Conservation (phyloP, 1,140 invertebrate species). For the Hyles euphorbiae region DNA sequence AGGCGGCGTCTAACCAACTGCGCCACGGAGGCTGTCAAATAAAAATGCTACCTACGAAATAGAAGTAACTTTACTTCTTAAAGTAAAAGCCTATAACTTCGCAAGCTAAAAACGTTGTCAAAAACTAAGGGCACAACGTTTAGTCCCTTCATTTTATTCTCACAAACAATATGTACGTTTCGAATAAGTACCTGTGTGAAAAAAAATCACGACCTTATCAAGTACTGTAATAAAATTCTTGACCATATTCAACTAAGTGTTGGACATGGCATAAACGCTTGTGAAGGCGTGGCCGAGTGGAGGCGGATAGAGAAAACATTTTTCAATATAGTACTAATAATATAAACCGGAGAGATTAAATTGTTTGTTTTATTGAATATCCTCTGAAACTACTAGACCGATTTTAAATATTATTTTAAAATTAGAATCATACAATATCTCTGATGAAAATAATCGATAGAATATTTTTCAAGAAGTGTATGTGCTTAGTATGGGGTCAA, state of each 20-base stretch:
- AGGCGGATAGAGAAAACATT: slow-evolving; percentile 8
- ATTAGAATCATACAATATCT: too few relatives aligned
- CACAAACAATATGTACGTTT: neutral
- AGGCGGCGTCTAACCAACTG: too few relatives aligned
- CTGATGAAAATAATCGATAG: too few relatives aligned
- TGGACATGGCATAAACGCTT: slow-evolving; percentile 22
- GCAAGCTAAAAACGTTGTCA: neutral
- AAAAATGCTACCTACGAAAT: too few relatives aligned
- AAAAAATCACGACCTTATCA: slow-evolving; percentile 25
- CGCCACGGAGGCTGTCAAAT: too few relatives aligned
- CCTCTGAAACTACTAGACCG: too few relatives aligned
- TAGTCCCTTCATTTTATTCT: neutral
- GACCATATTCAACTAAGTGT: slow-evolving; percentile 31
- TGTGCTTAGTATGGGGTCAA: too few relatives aligned
- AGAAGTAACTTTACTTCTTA: neutral
- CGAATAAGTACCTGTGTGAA: slow-evolving; percentile 1
- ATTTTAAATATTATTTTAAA: too few relatives aligned
- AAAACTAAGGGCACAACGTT: neutral
- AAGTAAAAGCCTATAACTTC: too few relatives aligned
- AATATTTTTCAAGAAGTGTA: too few relatives aligned
- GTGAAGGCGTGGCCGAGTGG: slow-evolving; percentile 6
- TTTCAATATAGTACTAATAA: neutral
- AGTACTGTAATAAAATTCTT: slow-evolving; percentile 33
- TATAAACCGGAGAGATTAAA: too few relatives aligned
- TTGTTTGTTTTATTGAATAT: too few relatives aligned